phyloP scores from a whole-genome alignment of 64 coral and sea anemone species.

The Cladopsammia gracilis region DNA sequence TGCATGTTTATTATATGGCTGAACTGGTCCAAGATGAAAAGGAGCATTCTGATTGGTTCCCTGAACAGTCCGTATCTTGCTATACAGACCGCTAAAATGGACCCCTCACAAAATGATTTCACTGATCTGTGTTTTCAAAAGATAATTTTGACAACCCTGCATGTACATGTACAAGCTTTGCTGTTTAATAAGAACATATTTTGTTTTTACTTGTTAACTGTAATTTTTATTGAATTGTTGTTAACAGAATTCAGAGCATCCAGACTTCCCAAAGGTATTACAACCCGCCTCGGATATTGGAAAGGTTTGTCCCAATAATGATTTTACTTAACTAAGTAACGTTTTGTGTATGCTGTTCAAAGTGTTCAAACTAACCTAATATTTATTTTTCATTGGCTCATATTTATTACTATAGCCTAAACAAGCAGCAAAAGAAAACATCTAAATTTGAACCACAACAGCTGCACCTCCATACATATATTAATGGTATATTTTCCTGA shows the following conservation, averaged over 20 bases:
- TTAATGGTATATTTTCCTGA: background rate
- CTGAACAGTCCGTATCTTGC: too few species aligned
- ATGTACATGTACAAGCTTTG: background rate
- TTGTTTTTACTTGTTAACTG: background rate
- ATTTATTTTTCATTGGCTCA: background rate
- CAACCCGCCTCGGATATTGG: slow-evolving; percentile 38
- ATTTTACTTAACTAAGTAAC: background rate
- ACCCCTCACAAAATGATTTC: too few species aligned
- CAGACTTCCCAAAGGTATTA: slow-evolving; percentile 35
- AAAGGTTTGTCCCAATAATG: slow-evolving; percentile 2
- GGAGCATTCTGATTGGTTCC: too few species aligned
- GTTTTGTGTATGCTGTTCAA: background rate
- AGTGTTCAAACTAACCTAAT: background rate
- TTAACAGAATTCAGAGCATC: slow-evolving; percentile 51
- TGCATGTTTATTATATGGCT: too few species aligned
- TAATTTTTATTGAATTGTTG: background rate
- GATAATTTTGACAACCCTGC: too few species aligned
- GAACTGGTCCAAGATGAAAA: too few species aligned
- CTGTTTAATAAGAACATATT: background rate
- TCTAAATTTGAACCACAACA: background rate
- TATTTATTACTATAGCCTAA: background rate
- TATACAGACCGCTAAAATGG: too few species aligned
- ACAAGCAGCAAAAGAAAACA: background rate
- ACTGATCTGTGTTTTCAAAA: too few species aligned
- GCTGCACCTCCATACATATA: too few species aligned